A percentile compares a stretch with the other conserved stretches of the same genome.
Conservation (phyloP, 2,888 invertebrate species). For the Clivina fossor region DNA sequence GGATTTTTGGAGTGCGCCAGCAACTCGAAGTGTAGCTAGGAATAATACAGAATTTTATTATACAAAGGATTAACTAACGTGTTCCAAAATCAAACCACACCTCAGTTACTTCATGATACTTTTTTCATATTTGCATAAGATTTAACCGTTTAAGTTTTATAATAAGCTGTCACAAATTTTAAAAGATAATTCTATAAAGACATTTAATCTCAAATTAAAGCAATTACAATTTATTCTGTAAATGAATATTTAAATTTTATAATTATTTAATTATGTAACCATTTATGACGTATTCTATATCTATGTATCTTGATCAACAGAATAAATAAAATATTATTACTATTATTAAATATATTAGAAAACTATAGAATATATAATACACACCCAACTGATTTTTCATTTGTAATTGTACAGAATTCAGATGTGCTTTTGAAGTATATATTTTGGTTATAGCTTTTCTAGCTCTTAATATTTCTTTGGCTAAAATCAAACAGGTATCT, state of each 20-base stretch:
- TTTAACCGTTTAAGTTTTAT: neutral
- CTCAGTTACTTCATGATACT: too few relatives aligned
- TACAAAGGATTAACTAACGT: too few relatives aligned
- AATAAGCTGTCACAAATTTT: too few relatives aligned
- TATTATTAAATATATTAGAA: slow-evolving; percentile 1
- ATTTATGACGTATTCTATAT: too few relatives aligned
- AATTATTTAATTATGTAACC: too few relatives aligned
- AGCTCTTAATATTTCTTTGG: slow-evolving; percentile 88
- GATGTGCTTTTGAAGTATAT: slow-evolving; percentile 94
- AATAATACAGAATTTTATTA: slow-evolving; percentile 13
- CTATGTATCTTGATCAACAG: too few relatives aligned
- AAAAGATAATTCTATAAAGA: too few relatives aligned
- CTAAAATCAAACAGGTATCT: slow-evolving; percentile 90
- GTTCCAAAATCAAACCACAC: too few relatives aligned
- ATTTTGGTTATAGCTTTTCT: slow-evolving; percentile 88
- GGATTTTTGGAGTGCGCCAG: slow-evolving; percentile 90
- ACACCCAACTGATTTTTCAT: slow-evolving; percentile 97
- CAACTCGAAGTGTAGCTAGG: slow-evolving; percentile 88
- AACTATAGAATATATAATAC: too few relatives aligned
- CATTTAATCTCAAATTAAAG: too few relatives aligned
- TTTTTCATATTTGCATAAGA: neutral
- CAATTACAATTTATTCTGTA: neutral
- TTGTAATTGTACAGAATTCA: slow-evolving; percentile 93
- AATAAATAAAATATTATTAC: too few relatives aligned
- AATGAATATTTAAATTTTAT: neutral